These are phyloP conservation scores for Thinocorus orbignyianus DNA, from an alignment of 2,113 vertebrate species.

Conservation along the genomic window DNA sequence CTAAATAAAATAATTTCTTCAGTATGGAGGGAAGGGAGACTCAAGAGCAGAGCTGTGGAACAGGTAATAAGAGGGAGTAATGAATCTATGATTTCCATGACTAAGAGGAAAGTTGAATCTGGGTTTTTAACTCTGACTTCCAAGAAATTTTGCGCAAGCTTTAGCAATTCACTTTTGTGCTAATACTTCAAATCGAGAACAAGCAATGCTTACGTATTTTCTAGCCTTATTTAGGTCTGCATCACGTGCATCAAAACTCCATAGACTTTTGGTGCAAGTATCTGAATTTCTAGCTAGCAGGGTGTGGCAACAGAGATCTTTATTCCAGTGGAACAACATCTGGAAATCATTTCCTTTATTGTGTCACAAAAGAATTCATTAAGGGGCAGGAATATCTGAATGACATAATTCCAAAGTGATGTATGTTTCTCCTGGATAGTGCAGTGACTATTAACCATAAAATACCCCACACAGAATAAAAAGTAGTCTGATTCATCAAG, in stretches of 20 bases:
- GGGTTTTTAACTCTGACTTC: background rate
- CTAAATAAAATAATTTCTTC: background rate
- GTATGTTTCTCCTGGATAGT: background rate
- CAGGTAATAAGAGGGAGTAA: background rate
- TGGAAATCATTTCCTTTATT: background rate
- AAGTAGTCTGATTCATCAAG: background rate
- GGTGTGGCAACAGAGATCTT: background rate
- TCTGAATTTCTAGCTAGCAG: background rate
- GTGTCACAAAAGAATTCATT: background rate
- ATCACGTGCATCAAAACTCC: background rate
- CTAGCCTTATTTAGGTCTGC: background rate
- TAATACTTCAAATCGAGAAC: background rate
- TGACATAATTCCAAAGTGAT: background rate
- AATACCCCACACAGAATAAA: background rate
- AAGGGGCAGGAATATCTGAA: background rate
- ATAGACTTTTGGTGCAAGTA: background rate
- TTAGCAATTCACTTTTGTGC: background rate
- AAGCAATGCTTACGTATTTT: background rate
- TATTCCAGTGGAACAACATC: slow-evolving; percentile 6
- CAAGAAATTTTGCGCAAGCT: background rate
- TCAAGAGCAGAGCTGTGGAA: background rate
- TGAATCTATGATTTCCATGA: background rate
- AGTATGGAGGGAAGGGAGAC: background rate
- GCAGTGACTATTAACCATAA: background rate
- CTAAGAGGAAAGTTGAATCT: background rate